These are phyloP conservation scores for Amphipoea oculea DNA, from an alignment of 2,888 invertebrate genomes.

Conservation along the genomic window DNA sequence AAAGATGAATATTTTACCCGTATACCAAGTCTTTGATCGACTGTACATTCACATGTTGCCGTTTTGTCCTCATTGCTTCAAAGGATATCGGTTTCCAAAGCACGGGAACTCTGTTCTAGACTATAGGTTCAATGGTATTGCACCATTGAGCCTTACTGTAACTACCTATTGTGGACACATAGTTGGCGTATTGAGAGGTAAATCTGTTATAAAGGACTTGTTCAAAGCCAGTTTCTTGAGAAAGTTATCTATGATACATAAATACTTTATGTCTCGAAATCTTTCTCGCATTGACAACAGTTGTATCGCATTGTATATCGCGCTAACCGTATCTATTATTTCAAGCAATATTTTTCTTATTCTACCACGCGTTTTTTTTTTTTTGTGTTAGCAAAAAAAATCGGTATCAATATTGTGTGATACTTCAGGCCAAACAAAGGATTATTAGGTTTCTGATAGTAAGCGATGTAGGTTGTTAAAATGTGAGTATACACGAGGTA, in stretches of 20 bases:
- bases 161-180: conserved; percentile 3
- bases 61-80: conserved; percentile 38
- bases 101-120: conserved; percentile 24
- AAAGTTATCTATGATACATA: neutral
- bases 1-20: neutral
- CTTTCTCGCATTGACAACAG: neutral
- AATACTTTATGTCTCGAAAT: neutral
- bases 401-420: too few species aligned
- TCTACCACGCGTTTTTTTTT: neutral
- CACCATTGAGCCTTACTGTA: neutral
- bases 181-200: neutral
- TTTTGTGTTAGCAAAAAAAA: neutral
- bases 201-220: neutral
- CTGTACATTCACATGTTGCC: conserved; percentile 27
- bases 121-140: conserved; percentile 9
- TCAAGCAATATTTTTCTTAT: neutral
- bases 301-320: neutral
- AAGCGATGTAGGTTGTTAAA: neutral
- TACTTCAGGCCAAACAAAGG: neutral
- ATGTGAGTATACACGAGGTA: neutral
- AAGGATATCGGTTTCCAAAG: conserved; percentile 57
- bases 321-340: neutral
- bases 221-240: neutral
- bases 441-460: neutral
- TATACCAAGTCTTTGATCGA: conserved; percentile 3